Evolutionary conservation across 2,113 vertebrate species (phyloP), one percentile per base, ranked within the genome.

Genomic region (Daboia siamensis): DNA sequence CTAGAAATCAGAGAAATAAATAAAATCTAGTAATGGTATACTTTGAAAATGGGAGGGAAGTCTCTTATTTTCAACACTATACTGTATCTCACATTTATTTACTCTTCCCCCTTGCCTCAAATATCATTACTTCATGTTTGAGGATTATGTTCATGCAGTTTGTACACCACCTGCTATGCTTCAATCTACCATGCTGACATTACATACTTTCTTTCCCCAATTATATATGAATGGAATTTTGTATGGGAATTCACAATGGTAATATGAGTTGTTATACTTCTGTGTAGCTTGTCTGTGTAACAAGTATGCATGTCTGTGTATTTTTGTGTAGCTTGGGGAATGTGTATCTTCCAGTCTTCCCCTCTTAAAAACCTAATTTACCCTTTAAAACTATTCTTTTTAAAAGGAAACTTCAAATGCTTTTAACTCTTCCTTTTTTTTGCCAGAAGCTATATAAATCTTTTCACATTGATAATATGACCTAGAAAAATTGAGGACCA

Each of bases 121-220:
- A 59, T 54, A 29, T 61, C 23, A 85, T 61, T 39, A 88, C 29
- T 61, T 88, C 55, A 91, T 46, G n/a, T 59, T 55, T 39, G 80
- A 55, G n/a, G 91, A 87, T 88, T 29, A 91, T 21, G 29, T 91
- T 54, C 54, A 85, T 64, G 55, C 54, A 64, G n/a, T 44, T 54
- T 11, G 88, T 29, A n/a, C 17, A 91, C 11, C 90, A 93, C 55
- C 29, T 46, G 54, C 55, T 93, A 44, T 86, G 69, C 55, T 91
- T 85, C 90, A 89, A 59, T 93, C 87, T 89, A 84, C 48, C 74
- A 89, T 56, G 61, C 5, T 85, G 69, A 89, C 87, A 91, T 20
- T 89, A 54, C 33, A 89, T 85, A 84, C 21, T 20, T 88, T 56
- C 17, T 23, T 46, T n/a, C 44, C 44, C 39, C 15, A 26, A 61